These are phyloP conservation scores for Laothoe populi DNA, from an alignment of 2,888 invertebrate species.

Conservation along the genomic window DNA sequence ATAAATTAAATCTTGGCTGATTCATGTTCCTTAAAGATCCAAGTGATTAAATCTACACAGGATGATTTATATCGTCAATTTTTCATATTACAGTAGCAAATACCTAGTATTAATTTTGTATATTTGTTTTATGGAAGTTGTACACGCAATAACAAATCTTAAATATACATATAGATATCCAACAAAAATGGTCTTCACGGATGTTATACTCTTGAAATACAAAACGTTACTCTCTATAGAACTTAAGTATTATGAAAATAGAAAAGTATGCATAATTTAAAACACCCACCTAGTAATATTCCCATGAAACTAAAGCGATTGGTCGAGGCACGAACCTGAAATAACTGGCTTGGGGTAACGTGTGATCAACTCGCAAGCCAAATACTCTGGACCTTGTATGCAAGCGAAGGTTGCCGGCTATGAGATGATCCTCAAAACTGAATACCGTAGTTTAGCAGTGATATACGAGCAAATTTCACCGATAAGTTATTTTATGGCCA, in stretches of 20 bases:
- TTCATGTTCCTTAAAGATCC: not conserved
- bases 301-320: not conserved
- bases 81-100: not conserved
- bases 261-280: slow-evolving; percentile 7
- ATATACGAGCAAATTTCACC: not conserved
- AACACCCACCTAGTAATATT: not conserved
- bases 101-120: not conserved
- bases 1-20: not conserved
- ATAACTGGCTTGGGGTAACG: no score
- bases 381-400: no score
- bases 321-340: no score
- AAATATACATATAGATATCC: not conserved
- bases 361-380: no score
- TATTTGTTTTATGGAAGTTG: not conserved
- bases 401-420: not conserved
- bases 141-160: not conserved
- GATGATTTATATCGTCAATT: not conserved
- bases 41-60: not conserved
- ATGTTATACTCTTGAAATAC: slow-evolving; percentile 1
- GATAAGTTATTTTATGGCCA: not conserved
- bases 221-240: not conserved
- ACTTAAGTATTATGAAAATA: not conserved
- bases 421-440: not conserved
- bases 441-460: not conserved
- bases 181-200: not conserved